These are phyloP conservation scores for Nothobranchius kuhntae DNA, from an alignment of 2,113 vertebrate species.

Conservation along the genomic window DNA sequence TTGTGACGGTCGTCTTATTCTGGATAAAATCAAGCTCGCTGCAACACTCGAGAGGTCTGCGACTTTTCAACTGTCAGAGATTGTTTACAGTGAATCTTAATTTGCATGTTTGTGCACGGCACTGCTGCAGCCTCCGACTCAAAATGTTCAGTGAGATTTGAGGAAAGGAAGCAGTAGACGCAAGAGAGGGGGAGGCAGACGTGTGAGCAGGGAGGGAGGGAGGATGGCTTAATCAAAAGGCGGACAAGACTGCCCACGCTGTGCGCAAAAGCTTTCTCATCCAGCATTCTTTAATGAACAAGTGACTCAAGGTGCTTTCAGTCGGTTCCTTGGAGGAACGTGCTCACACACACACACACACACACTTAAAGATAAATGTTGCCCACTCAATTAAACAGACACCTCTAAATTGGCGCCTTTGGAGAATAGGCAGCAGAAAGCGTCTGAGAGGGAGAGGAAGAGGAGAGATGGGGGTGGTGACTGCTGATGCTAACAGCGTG, in stretches of 20 bases:
- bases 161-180: constrained; percentile 3
- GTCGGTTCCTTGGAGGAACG: constrained; percentile 27
- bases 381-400: constrained; percentile 60
- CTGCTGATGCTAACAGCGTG: constrained; percentile 39
- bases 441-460: neutral
- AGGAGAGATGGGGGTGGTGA: constrained; percentile 17
- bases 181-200: neutral
- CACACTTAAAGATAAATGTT: constrained; percentile 47
- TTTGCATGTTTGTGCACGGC: constrained; percentile 2
- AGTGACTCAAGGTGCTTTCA: constrained; percentile 65
- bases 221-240: constrained; percentile 57
- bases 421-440: constrained; percentile 26
- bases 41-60: constrained; percentile 29
- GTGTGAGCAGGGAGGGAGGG: constrained; percentile 7
- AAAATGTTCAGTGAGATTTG: constrained; percentile 15
- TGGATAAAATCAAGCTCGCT: constrained; percentile 6
- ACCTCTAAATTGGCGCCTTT: constrained; percentile 47
- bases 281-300: constrained; percentile 67
- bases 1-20: too few species aligned
- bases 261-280: constrained; percentile 53
- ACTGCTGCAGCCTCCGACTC: constrained; percentile 19
- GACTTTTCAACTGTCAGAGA: constrained; percentile 1
- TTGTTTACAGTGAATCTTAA: constrained; percentile 40
- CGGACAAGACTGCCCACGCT: constrained; percentile 49
- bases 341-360: constrained; percentile 15